Percentiles rank a stretch among this genome's conserved stretches.
phyloP scores from a whole-genome alignment of 92 coral and sea anemone species.

The Zoanthus solanderi region DNA sequence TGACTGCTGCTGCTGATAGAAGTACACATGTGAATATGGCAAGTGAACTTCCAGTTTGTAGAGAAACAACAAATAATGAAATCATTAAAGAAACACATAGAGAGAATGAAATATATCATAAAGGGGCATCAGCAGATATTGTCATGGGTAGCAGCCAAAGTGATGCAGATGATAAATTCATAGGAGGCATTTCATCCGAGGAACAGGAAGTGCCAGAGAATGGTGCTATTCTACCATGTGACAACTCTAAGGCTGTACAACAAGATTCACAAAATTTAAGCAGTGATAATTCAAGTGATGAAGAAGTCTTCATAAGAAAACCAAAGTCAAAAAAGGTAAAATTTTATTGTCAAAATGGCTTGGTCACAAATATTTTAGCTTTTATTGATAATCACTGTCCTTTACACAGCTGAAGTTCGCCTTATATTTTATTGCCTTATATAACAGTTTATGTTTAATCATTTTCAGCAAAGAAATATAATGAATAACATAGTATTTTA shows the following conservation, averaged over 20 bases:
- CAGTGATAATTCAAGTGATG: neutral
- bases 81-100: neutral
- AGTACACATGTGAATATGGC: neutral
- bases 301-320: neutral
- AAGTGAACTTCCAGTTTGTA: neutral
- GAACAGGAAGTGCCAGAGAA: neutral
- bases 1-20: neutral
- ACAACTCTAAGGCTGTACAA: neutral
- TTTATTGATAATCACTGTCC: too few relatives aligned
- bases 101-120: neutral
- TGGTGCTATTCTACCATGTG: neutral
- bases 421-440: too few relatives aligned
- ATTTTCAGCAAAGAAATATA: too few relatives aligned
- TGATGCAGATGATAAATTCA: neutral
- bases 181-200: neutral
- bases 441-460: too few relatives aligned
- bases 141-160: neutral
- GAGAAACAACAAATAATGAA: neutral
- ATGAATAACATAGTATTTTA: too few relatives aligned
- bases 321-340: constrained; percentile 8
- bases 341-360: too few relatives aligned
- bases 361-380: too few relatives aligned
- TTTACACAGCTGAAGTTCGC: too few relatives aligned
- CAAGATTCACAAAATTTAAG: neutral
- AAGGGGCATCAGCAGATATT: neutral